A percentile compares a stretch with the other conserved stretches of the same genome.
Evolutionary conservation across 2,113 vertebrate species (phyloP).

Genomic region (Jaculus jaculus): DNA sequence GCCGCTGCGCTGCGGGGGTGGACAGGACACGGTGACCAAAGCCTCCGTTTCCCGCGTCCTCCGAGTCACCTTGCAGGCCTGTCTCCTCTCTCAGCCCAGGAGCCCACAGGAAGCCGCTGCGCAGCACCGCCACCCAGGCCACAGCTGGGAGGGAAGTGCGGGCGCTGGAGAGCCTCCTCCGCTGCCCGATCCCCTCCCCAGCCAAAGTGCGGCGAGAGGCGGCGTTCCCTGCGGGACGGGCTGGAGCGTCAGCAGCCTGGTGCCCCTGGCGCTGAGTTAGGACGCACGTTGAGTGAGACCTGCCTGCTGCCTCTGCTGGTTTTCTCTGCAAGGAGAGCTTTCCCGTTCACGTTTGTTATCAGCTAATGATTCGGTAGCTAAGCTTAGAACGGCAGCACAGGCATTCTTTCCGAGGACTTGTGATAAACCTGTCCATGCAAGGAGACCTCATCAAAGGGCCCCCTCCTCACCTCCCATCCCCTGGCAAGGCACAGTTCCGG

Average conservation of each 20-base stretch:
- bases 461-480: too few species aligned
- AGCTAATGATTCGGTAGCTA: background rate
- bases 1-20: background rate
- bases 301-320: background rate
- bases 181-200: too few species aligned
- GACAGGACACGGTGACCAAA: background rate
- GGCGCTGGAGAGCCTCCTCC: background rate
- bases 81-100: background rate
- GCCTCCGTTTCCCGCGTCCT: background rate
- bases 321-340: conserved; percentile 1
- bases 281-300: background rate
- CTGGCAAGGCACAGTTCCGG: background rate
- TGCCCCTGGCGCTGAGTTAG: background rate
- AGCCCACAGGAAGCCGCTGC: background rate
- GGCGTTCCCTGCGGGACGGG: background rate
- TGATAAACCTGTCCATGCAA: background rate
- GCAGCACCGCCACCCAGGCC: fast-evolving
- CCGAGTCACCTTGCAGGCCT: background rate
- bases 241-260: background rate
- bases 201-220: fast-evolving
- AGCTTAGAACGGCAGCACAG: conserved; percentile 21
- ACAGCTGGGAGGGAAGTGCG: background rate
- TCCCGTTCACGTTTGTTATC: background rate
- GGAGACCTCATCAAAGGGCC: background rate
- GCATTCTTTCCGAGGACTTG: background rate